Conservation (phyloP, 2,797 vertebrate genomes). For the Thamnophis elegans region DNA sequence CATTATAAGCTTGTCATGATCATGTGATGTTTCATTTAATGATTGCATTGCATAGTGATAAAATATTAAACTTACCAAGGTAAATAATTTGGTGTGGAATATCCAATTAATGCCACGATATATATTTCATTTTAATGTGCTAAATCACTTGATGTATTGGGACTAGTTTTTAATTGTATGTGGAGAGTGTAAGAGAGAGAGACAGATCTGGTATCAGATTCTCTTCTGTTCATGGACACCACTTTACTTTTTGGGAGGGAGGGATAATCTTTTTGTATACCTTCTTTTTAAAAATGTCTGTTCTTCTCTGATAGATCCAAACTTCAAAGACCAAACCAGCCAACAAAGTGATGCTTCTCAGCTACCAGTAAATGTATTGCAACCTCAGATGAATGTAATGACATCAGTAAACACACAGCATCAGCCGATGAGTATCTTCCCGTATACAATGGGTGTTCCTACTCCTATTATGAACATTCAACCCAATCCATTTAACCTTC, state of each 20-base stretch:
- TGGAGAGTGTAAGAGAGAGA: neutral
- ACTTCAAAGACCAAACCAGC: slow-evolving; percentile 78
- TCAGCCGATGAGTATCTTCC: slow-evolving; percentile 78
- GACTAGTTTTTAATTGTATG: neutral
- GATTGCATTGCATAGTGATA: neutral
- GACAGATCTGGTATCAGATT: neutral
- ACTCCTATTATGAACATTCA: slow-evolving; percentile 82
- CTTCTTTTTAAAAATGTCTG: neutral
- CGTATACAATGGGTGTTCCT: slow-evolving; percentile 80
- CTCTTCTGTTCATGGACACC: neutral
- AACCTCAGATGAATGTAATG: slow-evolving; percentile 80
- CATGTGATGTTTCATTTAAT: neutral
- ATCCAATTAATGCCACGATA: neutral
- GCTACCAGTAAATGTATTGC: slow-evolving; percentile 78
- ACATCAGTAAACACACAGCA: slow-evolving; percentile 71
- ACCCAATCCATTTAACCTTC: slow-evolving; percentile 80
- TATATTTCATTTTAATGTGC: neutral
- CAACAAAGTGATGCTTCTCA: slow-evolving; percentile 82
- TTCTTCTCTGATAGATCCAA: slow-evolving; percentile 76
- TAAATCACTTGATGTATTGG: neutral
- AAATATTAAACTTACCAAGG: neutral
- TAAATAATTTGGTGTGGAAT: neutral
- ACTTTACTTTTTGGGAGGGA: neutral
- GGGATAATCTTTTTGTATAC: neutral
- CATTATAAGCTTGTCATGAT: neutral